Conservation (phyloP, 2,113 vertebrate genomes). For the Elachura formosa region DNA sequence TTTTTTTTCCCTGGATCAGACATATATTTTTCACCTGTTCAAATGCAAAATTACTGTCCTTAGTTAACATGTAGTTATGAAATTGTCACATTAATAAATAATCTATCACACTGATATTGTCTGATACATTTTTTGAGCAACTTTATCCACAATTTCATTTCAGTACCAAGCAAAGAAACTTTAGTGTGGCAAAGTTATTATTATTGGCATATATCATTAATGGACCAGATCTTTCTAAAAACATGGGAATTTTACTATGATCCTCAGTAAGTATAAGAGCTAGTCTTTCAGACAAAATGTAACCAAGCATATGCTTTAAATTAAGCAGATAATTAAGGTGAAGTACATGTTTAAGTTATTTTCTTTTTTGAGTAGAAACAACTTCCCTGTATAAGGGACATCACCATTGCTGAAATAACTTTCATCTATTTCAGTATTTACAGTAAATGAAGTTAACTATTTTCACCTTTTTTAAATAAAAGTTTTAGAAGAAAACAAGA, state of each 20-base stretch:
- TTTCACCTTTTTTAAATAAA: not conserved
- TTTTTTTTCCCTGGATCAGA: not conserved
- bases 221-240: not conserved
- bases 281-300: not conserved
- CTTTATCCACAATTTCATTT: not conserved
- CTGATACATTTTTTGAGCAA: not conserved
- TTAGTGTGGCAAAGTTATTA: not conserved
- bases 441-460: not conserved
- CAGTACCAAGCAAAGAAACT: not conserved
- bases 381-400: not conserved
- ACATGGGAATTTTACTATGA: not conserved
- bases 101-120: not conserved
- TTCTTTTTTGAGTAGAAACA: not conserved
- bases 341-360: not conserved
- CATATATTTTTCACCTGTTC: not conserved
- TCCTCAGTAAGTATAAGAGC: not conserved
- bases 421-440: not conserved
- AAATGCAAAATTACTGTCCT: not conserved
- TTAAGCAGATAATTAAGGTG: not conserved
- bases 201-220: not conserved
- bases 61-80: not conserved
- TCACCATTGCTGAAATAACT: not conserved
- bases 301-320: not conserved
- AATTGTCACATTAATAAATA: not conserved
- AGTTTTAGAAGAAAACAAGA: not conserved